phyloP scores from a whole-genome alignment of 53 echinoderm and acorn worm species.

The Crossaster papposus region DNA sequence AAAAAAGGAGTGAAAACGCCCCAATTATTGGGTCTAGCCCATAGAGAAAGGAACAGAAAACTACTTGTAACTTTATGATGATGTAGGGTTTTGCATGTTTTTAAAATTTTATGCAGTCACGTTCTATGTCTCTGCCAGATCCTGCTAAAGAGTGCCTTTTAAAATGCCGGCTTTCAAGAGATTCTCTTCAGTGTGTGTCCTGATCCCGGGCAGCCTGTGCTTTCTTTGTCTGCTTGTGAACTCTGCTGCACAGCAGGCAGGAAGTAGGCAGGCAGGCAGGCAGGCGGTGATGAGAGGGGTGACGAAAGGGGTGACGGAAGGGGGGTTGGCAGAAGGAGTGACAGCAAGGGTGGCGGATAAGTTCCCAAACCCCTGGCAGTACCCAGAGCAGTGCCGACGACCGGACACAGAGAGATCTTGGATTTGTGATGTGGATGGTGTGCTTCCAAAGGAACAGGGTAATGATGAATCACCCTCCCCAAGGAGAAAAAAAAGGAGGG shows the following conservation, averaged over 20 bases:
- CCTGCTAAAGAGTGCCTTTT: not conserved
- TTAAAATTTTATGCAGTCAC: too few species aligned
- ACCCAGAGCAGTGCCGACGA: conserved; percentile 1
- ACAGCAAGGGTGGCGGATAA: not conserved
- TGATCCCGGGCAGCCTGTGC: conserved; percentile 27
- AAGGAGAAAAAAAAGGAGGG: too few species aligned
- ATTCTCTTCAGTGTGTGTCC: not conserved
- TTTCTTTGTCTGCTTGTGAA: not conserved
- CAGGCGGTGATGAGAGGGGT: not conserved
- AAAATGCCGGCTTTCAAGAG: not conserved
- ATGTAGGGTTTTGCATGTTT: too few species aligned
- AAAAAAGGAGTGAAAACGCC: too few species aligned
- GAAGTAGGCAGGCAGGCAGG: not conserved
- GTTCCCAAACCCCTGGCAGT: conserved; percentile 36
- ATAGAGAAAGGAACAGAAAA: too few species aligned
- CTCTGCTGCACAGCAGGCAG: not conserved
- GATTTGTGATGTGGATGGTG: conserved; percentile 56
- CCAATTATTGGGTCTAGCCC: too few species aligned
- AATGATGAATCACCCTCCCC: not conserved
- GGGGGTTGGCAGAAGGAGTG: too few species aligned
- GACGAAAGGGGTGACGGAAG: too few species aligned
- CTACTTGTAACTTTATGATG: too few species aligned
- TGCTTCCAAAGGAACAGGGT: conserved; percentile 43
- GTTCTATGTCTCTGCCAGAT: not conserved
- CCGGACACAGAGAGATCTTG: conserved; percentile 16